Evolutionary conservation across 2,888 invertebrate species (phyloP), one percentile per base, ranked within the genome.

Genomic region (Orthosia cruda): DNA sequence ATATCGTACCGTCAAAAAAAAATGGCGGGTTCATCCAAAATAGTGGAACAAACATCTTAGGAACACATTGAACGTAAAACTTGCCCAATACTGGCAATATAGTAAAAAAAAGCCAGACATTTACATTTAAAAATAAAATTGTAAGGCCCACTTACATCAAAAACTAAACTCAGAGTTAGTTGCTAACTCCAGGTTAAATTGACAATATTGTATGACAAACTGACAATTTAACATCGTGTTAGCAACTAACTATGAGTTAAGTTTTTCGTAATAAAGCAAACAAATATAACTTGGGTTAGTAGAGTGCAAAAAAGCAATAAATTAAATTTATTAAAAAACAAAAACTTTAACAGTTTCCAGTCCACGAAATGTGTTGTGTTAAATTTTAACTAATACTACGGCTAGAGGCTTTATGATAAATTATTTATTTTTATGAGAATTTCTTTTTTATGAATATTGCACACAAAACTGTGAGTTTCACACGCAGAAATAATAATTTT

Each of bases 331-430:
- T 58, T 0, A 13, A 67, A 68, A 61, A 26, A 62, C 79, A 81
- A 65, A 80, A 84, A 76, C 81, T 86, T 79, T 86, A 86, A 80
- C 79, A 83, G 89, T 92, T 93, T 92, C 96, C 95, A 93, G 92
- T 95, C 96, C 96, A 96, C 95, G 96, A 96, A 94, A 94, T 93
- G 95, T 95, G 94, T 94, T 93, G 93, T 93, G 93, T 94, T 93
- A 94, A 88, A 47, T 75, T 74, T 55, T 45, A 64, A 69, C 76
- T 85, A 82, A 85, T 81, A 74, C 68, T 81, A 80, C 50, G 59
- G 26, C 9, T 70, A 72, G 62, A 49, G 50, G 9, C 0, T 55
- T 71, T 40, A 58, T 84, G 62, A 45, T 1, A 61, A 55, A 50
- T 45, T 18, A 20, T 61, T 26, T 4, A 16, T 5, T 61, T 40